Percentiles rank a stretch among this genome's conserved stretches.
These are phyloP conservation scores for Nanorana parkeri DNA, from an alignment of 2,113 vertebrate species.

Conservation along the genomic window DNA sequence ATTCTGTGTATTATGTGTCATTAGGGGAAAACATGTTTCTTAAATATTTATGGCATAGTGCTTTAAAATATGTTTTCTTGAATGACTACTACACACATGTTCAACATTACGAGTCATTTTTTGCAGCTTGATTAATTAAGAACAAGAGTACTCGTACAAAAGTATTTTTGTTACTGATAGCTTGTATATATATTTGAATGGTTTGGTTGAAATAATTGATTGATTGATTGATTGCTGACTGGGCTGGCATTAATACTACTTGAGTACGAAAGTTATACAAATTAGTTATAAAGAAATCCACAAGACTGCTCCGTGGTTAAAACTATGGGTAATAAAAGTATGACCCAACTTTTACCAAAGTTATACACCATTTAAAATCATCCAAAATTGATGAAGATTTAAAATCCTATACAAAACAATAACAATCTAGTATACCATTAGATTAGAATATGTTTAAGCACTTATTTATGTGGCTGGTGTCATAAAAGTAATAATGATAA, in stretches of 20 bases:
- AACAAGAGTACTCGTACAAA: no score
- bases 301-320: no score
- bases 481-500: not conserved
- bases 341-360: no score
- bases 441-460: not conserved
- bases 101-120: not conserved
- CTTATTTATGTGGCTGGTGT: not conserved
- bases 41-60: constrained; percentile 39
- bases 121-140: not conserved
- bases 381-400: not conserved
- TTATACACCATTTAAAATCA: no score
- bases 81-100: not conserved
- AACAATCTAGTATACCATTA: not conserved
- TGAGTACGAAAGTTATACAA: no score
- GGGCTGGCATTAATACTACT: no score
- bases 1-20: constrained; percentile 62
- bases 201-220: no score
- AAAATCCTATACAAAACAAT: not conserved
- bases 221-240: no score
- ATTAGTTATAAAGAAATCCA: no score
- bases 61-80: not conserved
- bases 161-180: not conserved
- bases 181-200: not conserved
- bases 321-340: no score
- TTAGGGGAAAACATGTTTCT: constrained; percentile 56